phyloP scores from a whole-genome alignment of 2,888 invertebrate species.

The Pharmacophagus antenor region DNA sequence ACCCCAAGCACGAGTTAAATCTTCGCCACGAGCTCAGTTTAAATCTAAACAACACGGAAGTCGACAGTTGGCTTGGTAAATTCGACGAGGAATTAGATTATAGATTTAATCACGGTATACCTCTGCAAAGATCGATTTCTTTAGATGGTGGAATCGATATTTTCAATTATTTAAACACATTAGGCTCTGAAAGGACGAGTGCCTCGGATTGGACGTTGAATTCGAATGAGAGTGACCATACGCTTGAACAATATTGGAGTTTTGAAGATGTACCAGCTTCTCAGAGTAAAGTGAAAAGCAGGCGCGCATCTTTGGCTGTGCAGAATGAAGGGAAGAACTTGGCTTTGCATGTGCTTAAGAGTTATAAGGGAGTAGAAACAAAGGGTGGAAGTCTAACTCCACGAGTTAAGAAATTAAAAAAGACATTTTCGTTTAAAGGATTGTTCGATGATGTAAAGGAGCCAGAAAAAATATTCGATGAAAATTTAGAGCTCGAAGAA shows the following conservation, averaged over 20 bases:
- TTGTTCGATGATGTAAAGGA: conserved; percentile 40
- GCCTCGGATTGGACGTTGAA: conserved; percentile 59
- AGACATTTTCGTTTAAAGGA: conserved; percentile 54
- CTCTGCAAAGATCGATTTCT: conserved; percentile 63
- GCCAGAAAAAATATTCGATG: conserved; percentile 42
- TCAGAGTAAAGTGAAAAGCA: conserved; percentile 61
- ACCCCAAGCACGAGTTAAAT: conserved; percentile 51
- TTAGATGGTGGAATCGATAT: conserved; percentile 66
- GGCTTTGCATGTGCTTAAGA: conserved; percentile 55
- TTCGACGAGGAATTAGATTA: conserved; percentile 48
- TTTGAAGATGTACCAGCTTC: conserved; percentile 72
- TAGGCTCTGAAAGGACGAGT: conserved; percentile 57
- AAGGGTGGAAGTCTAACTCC: conserved; percentile 50
- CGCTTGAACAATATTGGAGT: conserved; percentile 55
- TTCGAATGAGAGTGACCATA: conserved; percentile 44
- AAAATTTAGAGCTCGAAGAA: conserved; percentile 37
- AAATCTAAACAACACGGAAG: conserved; percentile 56
- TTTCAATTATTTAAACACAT: conserved; percentile 56
- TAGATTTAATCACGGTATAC: conserved; percentile 58
- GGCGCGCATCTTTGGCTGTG: conserved; percentile 63
- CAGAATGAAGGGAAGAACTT: conserved; percentile 47
- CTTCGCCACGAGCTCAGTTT: conserved; percentile 63
- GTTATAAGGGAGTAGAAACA: conserved; percentile 56
- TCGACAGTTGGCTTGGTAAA: conserved; percentile 64
- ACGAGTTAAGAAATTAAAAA: conserved; percentile 59